Evolutionary conservation across 2,888 invertebrate genomes (phyloP), one percentile per base, ranked within the genome.

Genomic region (Stegophylla sp.): DNA sequence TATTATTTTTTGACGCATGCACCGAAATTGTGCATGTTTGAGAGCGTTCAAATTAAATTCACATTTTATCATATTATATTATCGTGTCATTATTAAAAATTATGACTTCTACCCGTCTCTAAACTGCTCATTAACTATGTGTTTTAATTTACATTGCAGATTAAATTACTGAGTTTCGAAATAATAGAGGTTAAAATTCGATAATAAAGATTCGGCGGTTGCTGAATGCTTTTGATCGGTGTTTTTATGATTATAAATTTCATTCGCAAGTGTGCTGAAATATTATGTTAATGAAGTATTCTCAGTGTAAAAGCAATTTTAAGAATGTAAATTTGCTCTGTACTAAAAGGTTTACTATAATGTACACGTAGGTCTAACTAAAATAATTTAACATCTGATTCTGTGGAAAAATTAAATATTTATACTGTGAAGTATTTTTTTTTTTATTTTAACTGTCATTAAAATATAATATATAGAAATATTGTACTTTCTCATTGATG

Each of bases 261-360:
- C 26, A 45, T 17, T 26, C 7, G 34, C 7, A 26, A 10, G 48
- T 23, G 64, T n/a, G 34, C 64, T 64, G 20, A 26, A 48, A 67
- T 41, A 23, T 41, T 56, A 15, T 56, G 41, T 23, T 56, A 72
- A 56, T 56, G 20, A 41, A n/a, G n/a, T 41, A 59, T 74, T 63
- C 13, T 7, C 41, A 43, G n/a, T 64, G 23, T 3, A 76, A 53
- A 76, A 66, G 53, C 51, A 64, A 66, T 76, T 53, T 66, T 26
- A 63, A 66, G 75, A 66, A 64, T 43, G 34, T 17, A 75, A 75
- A 75, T 64, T 63, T 34, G 15, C 34, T 4, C 23, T 12, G 34
- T 59, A n/a, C n/a, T 51, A 5, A 45, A 45, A 66, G 13, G 34
- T 28, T n/a, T 26, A n/a, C 13, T 67, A 28, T 28, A 12, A 34